Percentiles rank a stretch among this genome's conserved stretches.
phyloP scores from a whole-genome alignment of 1,140 invertebrate species.

The Drosophila tropicalis region DNA sequence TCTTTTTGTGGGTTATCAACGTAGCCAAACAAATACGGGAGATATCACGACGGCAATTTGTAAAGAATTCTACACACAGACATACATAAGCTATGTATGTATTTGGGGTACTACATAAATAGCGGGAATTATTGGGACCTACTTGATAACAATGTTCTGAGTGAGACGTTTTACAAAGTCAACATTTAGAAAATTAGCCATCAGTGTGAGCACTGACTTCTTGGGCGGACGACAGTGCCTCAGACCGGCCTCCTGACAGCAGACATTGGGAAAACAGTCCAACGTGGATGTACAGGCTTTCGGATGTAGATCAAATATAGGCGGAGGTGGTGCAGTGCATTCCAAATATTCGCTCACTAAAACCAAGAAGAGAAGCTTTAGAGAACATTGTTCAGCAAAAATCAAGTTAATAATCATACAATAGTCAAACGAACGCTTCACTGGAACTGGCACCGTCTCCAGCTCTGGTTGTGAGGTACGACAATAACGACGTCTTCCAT shows the following conservation, averaged over 20 bases:
- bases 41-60: slow-evolving; percentile 52
- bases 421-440: slow-evolving; percentile 83
- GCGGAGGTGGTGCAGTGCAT: slow-evolving; percentile 87
- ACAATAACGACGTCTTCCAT: slow-evolving; percentile 87
- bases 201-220: slow-evolving; percentile 86
- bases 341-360: slow-evolving; percentile 87
- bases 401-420: slow-evolving; percentile 70
- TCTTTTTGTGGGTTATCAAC: slow-evolving; percentile 47
- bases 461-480: slow-evolving; percentile 86
- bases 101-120: background rate
- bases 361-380: slow-evolving; percentile 17
- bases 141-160: slow-evolving; percentile 82
- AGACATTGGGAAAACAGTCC: slow-evolving; percentile 90
- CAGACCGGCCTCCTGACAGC: slow-evolving; percentile 88
- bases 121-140: slow-evolving; percentile 28
- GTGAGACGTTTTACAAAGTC: slow-evolving; percentile 79
- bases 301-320: slow-evolving; percentile 87
- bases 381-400: background rate
- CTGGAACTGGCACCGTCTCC: slow-evolving; percentile 85
- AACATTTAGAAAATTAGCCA: slow-evolving; percentile 85
- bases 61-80: slow-evolving; percentile 33
- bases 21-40: slow-evolving; percentile 38
- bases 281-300: slow-evolving; percentile 87
- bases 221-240: slow-evolving; percentile 88
- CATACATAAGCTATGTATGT: slow-evolving; percentile 17